A percentile compares a stretch with the other conserved stretches of the same genome.
Evolutionary conservation across 2,888 invertebrate genomes (phyloP).

Genomic region (Amphipoea oculea): DNA sequence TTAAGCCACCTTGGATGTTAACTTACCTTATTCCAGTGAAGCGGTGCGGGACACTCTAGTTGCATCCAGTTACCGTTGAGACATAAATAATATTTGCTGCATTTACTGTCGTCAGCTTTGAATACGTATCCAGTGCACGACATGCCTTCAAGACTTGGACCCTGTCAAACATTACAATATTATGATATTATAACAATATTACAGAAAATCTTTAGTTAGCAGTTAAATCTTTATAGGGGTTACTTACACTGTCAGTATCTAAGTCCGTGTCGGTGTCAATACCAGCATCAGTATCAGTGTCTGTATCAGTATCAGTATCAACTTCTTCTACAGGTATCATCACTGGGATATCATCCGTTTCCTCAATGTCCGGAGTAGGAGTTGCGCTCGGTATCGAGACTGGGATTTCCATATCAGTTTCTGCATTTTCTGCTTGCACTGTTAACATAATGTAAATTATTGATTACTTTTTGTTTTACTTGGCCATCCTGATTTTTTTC

Average conservation of each 20-base stretch:
- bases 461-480: background rate
- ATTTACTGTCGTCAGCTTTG: slow-evolving; percentile 92
- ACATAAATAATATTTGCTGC: slow-evolving; percentile 95
- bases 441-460: slow-evolving; percentile 27
- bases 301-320: slow-evolving; percentile 39
- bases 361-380: slow-evolving; percentile 53
- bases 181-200: background rate
- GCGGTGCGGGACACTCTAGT: slow-evolving; percentile 93
- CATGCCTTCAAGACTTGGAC: slow-evolving; percentile 89
- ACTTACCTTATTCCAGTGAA: slow-evolving; percentile 93
- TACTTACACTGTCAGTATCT: slow-evolving; percentile 56
- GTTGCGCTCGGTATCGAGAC: slow-evolving; percentile 40
- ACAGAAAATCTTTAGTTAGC: background rate
- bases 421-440: slow-evolving; percentile 65
- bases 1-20: background rate
- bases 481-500: background rate
- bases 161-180: slow-evolving; percentile 72
- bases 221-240: background rate
- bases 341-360: slow-evolving; percentile 48
- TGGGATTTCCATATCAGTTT: slow-evolving; percentile 45
- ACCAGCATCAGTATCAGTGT: slow-evolving; percentile 38
- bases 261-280: slow-evolving; percentile 37
- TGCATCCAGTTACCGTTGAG: slow-evolving; percentile 93
- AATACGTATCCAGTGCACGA: slow-evolving; percentile 91
- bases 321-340: slow-evolving; percentile 43